These are phyloP conservation scores for Vanessa cardui DNA, from an alignment of 2,888 invertebrate genomes.

Conservation along the genomic window DNA sequence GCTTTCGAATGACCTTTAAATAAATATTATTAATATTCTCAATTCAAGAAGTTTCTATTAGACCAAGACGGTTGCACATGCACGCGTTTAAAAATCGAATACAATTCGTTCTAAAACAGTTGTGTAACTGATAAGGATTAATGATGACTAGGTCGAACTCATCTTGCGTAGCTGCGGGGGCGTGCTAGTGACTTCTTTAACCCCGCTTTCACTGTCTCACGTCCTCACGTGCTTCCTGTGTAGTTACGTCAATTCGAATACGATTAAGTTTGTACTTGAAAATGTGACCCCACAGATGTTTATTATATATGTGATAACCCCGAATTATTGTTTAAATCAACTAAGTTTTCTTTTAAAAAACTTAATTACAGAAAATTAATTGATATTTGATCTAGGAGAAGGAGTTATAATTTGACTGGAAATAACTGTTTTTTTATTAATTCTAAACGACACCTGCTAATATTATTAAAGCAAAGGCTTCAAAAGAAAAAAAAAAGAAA, in stretches of 20 bases:
- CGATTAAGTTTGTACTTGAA: not conserved
- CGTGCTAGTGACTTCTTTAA: constrained; percentile 71
- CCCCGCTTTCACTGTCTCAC: constrained; percentile 68
- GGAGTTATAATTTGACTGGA: too few relatives aligned
- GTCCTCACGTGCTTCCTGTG: constrained; percentile 49
- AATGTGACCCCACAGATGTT: too few relatives aligned
- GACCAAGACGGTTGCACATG: not conserved
- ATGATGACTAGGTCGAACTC: constrained; percentile 51
- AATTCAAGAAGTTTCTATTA: not conserved
- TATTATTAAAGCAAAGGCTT: not conserved
- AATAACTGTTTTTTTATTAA: too few relatives aligned
- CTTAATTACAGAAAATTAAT: too few relatives aligned
- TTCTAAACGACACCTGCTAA: not conserved
- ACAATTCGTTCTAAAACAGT: constrained; percentile 29
- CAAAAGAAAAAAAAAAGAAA: not conserved
- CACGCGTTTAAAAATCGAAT: not conserved
- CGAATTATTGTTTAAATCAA: too few relatives aligned
- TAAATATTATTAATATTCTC: not conserved
- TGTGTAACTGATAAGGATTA: constrained; percentile 60
- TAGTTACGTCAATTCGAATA: constrained; percentile 44
- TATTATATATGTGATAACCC: too few relatives aligned
- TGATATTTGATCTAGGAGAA: too few relatives aligned
- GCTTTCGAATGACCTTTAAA: not conserved
- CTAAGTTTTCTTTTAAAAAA: too few relatives aligned
- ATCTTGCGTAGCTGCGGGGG: constrained; percentile 40